A percentile compares a stretch with the other conserved stretches of the same genome.
Evolutionary conservation across 2,888 invertebrate genomes (phyloP).

Genomic region (Deroplatys truncata): DNA sequence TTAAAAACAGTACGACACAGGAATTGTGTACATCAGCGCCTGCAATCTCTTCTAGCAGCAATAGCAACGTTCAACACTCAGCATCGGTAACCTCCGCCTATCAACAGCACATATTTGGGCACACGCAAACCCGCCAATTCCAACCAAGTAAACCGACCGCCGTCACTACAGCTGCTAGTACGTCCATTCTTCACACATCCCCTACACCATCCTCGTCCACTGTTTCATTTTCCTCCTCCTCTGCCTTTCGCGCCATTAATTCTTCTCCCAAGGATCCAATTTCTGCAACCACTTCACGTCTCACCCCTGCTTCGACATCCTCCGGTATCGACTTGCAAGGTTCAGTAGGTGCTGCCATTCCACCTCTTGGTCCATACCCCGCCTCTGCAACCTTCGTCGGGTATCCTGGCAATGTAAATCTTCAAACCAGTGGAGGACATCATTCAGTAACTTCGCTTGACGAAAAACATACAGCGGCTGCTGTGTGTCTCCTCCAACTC

Average conservation of each 20-base stretch:
- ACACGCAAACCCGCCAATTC: not conserved
- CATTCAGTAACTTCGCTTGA: conserved; percentile 30
- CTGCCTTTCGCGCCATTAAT: conserved; percentile 74
- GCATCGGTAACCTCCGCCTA: not conserved
- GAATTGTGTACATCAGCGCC: not conserved
- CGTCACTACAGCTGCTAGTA: not conserved
- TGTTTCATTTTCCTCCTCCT: conserved; percentile 58
- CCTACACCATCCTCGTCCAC: conserved; percentile 3
- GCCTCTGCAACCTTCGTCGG: conserved; percentile 74
- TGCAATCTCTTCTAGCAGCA: not conserved
- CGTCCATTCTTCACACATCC: not conserved
- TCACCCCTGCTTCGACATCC: conserved; percentile 33
- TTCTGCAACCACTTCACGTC: not conserved
- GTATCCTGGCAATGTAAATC: conserved; percentile 50
- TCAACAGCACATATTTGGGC: not conserved
- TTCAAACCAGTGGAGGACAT: conserved; percentile 14
- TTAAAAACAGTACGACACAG: not conserved
- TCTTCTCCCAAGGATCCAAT: conserved; percentile 6
- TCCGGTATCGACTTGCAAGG: conserved; percentile 37
- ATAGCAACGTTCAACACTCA: not conserved
- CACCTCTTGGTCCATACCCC: conserved; percentile 55
- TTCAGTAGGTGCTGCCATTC: conserved; percentile 39
- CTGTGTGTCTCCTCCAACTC: conserved; percentile 47
- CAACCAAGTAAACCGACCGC: not conserved
- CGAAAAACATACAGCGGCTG: conserved; percentile 42